These are phyloP conservation scores for Ornithoptera priamus DNA, from an alignment of 2,888 invertebrate genomes.

Conservation along the genomic window DNA sequence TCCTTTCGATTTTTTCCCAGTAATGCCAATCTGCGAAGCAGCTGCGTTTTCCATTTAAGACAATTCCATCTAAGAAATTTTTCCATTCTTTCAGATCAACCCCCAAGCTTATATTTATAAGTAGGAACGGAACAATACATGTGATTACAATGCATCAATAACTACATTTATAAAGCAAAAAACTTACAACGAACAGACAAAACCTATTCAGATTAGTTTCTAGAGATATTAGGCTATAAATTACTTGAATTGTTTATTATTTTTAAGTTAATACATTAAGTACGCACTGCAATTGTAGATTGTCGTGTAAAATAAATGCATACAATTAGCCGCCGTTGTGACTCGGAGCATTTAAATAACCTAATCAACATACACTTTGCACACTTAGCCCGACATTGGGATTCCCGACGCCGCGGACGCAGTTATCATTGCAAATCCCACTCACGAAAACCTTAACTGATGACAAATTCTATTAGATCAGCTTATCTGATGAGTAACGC, in stretches of 20 bases:
- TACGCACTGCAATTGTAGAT: conserved; percentile 17
- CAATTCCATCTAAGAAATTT: conserved; percentile 23
- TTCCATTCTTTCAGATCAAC: conserved; percentile 10
- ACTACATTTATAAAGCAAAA: not conserved
- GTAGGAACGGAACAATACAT: not conserved
- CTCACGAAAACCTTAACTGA: conserved; percentile 28
- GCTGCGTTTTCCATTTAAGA: conserved; percentile 24
- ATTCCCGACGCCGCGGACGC: conserved; percentile 18
- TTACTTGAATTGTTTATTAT: no score
- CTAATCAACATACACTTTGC: conserved; percentile 26
- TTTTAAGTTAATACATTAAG: not conserved
- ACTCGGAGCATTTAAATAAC: conserved; percentile 20
- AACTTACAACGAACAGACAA: not conserved
- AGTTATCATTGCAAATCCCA: conserved; percentile 26
- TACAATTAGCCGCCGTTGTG: conserved; percentile 12
- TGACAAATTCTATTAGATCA: conserved; percentile 27
- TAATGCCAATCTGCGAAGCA: conserved; percentile 28
- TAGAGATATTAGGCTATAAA: no score
- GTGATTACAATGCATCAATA: no score
- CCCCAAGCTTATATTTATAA: not conserved
- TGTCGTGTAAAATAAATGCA: conserved; percentile 21
- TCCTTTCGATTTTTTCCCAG: conserved; percentile 17
- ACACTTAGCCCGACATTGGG: conserved; percentile 16
- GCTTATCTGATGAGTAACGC: conserved; percentile 22
- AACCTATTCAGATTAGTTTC: no score